Base-by-base conservation (phyloP, 92 coral and sea anemone species). In the Chrysogorgia sp. region DNA sequence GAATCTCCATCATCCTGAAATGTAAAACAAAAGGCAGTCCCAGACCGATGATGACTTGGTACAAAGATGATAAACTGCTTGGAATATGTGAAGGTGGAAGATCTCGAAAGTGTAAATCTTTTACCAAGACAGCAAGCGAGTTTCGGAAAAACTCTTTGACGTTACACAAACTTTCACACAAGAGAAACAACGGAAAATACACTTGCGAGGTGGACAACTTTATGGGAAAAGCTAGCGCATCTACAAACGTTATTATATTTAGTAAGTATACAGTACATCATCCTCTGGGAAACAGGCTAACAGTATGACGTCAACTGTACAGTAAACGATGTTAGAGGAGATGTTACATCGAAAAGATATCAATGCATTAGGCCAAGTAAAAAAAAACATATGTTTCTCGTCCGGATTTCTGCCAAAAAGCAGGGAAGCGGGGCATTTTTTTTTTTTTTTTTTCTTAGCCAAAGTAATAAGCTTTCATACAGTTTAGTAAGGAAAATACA, bases 11-110 rank as follows among this genome's bases (percentile, higher is more conserved):
- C 65, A 72, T 52, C 17, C 26, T 72, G 52, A 72, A 72, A 31
- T 72, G 79, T 55, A 72, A 72, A 32, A 72, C 79, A 30, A 72
- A 72, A 53, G 79, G 79, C 53, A 72, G 79, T 55, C 79, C 79
- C 3, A 53, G 79, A 72, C 79, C 79, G 58, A 72, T 53, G 33
- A 72, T 72, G 23, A 72, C 79, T 14, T 72, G 79, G 79, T 72
- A 72, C 52, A 72, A 72, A 25, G 66, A 72, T 26, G 79, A 72
- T 50, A 59, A 72, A 24, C 32, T 72, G 14, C 43, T 72, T 15
- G 79, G 79, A 23, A 72, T 72, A 31, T 72, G 79, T 35, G 79
- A 72, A 20, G 79, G 79, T 22, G 79, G 79, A 34, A 31, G 23
- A n/a, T 72, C 79, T 23, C 79, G 79, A n/a, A 72, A 72, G 59